Base-by-base conservation (phyloP, 2,797 vertebrate genomes). In the Sebastes elongatus region DNA sequence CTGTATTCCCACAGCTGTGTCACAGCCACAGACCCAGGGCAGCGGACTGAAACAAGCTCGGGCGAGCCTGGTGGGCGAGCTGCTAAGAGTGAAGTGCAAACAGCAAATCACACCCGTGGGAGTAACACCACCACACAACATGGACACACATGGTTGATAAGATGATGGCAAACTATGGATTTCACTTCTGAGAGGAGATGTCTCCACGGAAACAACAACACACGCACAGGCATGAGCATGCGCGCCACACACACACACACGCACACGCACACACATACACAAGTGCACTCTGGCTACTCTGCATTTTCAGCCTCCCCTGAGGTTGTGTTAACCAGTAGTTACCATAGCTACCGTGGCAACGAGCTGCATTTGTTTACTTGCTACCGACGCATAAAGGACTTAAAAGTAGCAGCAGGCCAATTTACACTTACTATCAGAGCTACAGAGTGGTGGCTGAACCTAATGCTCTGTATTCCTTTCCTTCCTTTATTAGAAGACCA, bases 131-230 rank as follows among this genome's bases (percentile, higher is more conserved):
- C 42, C 57, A 56, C 62, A 78, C 76, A 74, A 52, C 46, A 55
- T 4, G 20, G 76, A 80, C 85, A 63, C 56, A 38, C 75, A 57
- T 56, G 64, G 82, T 68, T 82, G 52, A 81, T 75, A 71, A 83
- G 62, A 86, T 55, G 64, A 74, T 72, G 52, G 75, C 74, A 86
- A 88, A 89, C 79, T 83, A 80, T 76, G 72, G 79, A 80, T 86
- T 86, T 86, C 35, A 74, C 81, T 81, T 80, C 52, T 74, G 63
- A 80, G 77, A 84, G 76, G 81, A 61, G 66, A 76, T 30, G 82
- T 93, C 86, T 88, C 87, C 87, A 88, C 42, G 69, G 88, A 89
- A 93, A 93, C 88, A 80, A 86, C 81, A 87, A 42, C 63, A 67
- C 69, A 46, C 14, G 38, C 38, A 42, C 38, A 42, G 38, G 38